phyloP scores from a whole-genome alignment of 2,113 vertebrate species.

The Aviceda subcristata region DNA sequence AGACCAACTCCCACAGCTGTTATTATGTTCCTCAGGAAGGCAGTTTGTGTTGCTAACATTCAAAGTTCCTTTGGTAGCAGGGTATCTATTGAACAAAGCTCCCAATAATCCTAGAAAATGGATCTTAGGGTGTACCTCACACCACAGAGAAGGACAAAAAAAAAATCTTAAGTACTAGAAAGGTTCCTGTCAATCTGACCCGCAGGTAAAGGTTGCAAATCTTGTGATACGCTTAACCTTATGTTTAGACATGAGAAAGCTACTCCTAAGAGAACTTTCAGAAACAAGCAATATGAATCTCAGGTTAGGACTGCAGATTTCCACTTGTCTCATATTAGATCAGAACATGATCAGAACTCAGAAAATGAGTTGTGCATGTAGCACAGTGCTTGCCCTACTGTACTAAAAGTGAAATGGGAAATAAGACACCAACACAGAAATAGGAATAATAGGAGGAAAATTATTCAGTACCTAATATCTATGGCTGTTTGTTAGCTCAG shows the following conservation, averaged over 20 bases:
- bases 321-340: neutral
- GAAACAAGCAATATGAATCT: neutral
- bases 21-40: neutral
- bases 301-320: neutral
- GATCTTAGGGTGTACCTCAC: neutral
- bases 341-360: neutral
- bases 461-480: neutral
- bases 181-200: neutral
- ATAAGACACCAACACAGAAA: neutral
- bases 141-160: neutral
- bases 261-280: neutral
- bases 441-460: neutral
- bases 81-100: neutral
- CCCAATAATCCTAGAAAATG: neutral
- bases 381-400: neutral
- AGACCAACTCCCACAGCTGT: neutral
- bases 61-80: neutral
- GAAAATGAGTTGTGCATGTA: neutral
- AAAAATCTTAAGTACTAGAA: neutral
- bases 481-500: neutral
- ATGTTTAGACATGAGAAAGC: neutral
- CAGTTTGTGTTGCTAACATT: neutral
- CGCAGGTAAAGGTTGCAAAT: neutral
- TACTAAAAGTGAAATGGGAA: neutral
- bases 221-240: neutral